Evolutionary conservation across 2,113 vertebrate species (phyloP).

Genomic region (Pachypanchax playfairii): DNA sequence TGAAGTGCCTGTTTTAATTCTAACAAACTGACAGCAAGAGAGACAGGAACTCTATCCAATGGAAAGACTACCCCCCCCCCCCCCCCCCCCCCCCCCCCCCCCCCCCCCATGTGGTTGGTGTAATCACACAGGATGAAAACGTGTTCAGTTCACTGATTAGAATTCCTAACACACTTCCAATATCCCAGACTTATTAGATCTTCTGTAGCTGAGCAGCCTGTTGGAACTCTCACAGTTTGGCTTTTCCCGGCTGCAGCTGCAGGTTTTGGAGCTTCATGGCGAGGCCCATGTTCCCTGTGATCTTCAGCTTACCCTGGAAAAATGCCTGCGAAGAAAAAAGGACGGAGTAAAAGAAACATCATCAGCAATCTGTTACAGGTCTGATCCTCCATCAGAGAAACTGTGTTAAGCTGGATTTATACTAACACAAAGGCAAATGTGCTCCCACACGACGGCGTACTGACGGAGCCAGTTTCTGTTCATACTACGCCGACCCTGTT

Average conservation of each 20-base stretch:
- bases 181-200: slow-evolving; percentile 17
- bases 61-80: too few species aligned
- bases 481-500: too few species aligned
- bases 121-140: slow-evolving; percentile 9
- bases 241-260: slow-evolving; percentile 89
- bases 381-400: too few species aligned
- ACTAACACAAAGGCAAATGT: too few species aligned
- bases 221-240: slow-evolving; percentile 83
- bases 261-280: slow-evolving; percentile 96
- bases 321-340: slow-evolving; percentile 81
- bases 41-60: too few species aligned
- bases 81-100: too few species aligned
- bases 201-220: background rate
- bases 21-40: too few species aligned
- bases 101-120: too few species aligned
- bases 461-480: too few species aligned
- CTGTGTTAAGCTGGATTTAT: too few species aligned
- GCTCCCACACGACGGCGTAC: too few species aligned
- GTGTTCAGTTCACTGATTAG: slow-evolving; percentile 16
- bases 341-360: slow-evolving; percentile 6
- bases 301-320: slow-evolving; percentile 98
- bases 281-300: slow-evolving; percentile 93
- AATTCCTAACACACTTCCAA: slow-evolving; percentile 1
- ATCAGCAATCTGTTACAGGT: slow-evolving; percentile 12
- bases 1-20: too few species aligned